A percentile compares a stretch with the other conserved stretches of the same genome.
Evolutionary conservation across 2,797 vertebrate species (phyloP).

Genomic region (Pseudochromis fuscus): DNA sequence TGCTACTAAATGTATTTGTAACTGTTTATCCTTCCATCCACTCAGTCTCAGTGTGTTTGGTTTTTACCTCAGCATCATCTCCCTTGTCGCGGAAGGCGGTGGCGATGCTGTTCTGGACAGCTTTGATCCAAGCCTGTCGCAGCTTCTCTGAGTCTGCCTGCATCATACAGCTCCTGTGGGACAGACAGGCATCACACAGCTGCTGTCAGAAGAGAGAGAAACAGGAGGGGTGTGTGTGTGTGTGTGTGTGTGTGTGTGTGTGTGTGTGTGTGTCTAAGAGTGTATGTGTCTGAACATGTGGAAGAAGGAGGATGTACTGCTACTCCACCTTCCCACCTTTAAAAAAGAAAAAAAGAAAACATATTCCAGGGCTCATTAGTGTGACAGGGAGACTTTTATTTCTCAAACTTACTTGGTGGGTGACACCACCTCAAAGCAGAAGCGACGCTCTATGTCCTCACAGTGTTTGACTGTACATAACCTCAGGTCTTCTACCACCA

Average conservation of each 20-base stretch:
- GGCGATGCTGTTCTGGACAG: constrained; percentile 98
- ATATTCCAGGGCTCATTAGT: constrained; percentile 36
- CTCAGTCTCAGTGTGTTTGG: not conserved
- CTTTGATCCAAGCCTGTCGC: constrained; percentile 97
- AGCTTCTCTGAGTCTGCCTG: constrained; percentile 98
- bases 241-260: not conserved
- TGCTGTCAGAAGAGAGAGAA: constrained; percentile 35
- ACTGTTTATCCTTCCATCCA: not conserved
- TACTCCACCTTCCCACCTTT: constrained; percentile 22
- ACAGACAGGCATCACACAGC: constrained; percentile 45
- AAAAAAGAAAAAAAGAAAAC: no score
- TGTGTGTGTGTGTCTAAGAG: not conserved
- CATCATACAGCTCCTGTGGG: constrained; percentile 95
- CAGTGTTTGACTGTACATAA: constrained; percentile 98
- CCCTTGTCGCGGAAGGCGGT: constrained; percentile 96
- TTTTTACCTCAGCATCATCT: constrained; percentile 91
- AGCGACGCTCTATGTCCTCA: constrained; percentile 96
- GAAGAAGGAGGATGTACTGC: constrained; percentile 7
- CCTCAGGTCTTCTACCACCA: constrained; percentile 96
- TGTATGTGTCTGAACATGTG: not conserved
- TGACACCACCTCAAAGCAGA: constrained; percentile 99
- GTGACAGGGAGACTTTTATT: not conserved
- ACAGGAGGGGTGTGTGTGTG: no score
- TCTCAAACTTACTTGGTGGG: constrained; percentile 93
- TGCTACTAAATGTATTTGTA: not conserved